These are phyloP conservation scores for Plutella xylostella DNA, from an alignment of 2,888 invertebrate species.

Conservation along the genomic window DNA sequence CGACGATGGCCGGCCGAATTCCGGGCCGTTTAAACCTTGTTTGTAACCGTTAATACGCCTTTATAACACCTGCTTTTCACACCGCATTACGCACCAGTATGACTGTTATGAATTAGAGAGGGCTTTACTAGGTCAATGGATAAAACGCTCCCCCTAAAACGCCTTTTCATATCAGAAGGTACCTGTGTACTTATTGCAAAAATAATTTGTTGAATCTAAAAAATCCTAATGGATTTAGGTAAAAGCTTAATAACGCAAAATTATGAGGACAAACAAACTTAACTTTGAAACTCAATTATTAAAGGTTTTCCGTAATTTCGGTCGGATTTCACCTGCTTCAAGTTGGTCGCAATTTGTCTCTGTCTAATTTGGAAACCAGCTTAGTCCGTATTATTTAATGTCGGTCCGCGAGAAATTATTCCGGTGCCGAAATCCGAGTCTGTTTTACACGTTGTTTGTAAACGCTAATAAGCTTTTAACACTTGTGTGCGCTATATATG, in stretches of 20 bases:
- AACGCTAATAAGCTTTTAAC: slow-evolving; percentile 60
- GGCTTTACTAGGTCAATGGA: background rate
- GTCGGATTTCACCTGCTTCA: slow-evolving; percentile 1
- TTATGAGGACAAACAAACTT: slow-evolving; percentile 1
- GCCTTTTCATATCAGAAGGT: no score
- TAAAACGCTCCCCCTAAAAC: background rate
- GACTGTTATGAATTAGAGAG: background rate
- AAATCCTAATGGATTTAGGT: background rate
- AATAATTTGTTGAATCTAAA: background rate
- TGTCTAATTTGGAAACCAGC: slow-evolving; percentile 12
- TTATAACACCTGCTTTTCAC: slow-evolving; percentile 6
- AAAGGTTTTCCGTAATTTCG: slow-evolving; percentile 3
- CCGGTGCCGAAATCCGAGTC: slow-evolving; percentile 44
- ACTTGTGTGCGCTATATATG: slow-evolving; percentile 36
- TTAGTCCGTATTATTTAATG: slow-evolving; percentile 6
- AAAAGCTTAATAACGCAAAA: background rate
- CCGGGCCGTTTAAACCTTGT: slow-evolving; percentile 6
- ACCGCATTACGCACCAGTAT: slow-evolving; percentile 5
- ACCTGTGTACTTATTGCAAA: no score
- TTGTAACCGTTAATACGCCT: slow-evolving; percentile 6
- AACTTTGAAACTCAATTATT: background rate
- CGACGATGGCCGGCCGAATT: slow-evolving; percentile 30
- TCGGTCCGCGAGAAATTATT: slow-evolving; percentile 6
- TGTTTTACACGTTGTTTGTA: slow-evolving; percentile 59
- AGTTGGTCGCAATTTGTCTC: slow-evolving; percentile 16